Conservation (phyloP, 30 jellyfish, hydroid and myxozoan species). For the Morbakka virulenta region DNA sequence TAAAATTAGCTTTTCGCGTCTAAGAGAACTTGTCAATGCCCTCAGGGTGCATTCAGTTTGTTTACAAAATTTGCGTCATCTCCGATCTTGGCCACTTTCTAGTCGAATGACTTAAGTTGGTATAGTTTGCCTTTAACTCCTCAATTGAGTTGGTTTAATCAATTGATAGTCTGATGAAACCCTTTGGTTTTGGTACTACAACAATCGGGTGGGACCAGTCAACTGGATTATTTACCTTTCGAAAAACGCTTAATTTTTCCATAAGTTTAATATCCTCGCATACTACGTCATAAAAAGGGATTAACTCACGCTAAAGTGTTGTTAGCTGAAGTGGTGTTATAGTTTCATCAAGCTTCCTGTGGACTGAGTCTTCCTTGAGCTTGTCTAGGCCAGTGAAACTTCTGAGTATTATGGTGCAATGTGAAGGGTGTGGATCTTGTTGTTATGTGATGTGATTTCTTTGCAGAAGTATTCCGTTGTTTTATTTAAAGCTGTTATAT, state of each 20-base stretch:
- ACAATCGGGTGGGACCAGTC: constrained; percentile 70
- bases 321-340: constrained; percentile 35
- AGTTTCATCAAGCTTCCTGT: constrained; percentile 5
- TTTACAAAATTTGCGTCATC: constrained; percentile 1
- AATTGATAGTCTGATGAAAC: constrained; percentile 45
- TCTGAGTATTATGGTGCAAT: too few relatives aligned
- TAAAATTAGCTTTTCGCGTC: constrained; percentile 30
- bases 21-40: constrained; percentile 57
- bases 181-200: constrained; percentile 42
- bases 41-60: constrained; percentile 56
- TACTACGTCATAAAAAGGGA: constrained; percentile 29
- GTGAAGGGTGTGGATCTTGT: too few relatives aligned
- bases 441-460: too few relatives aligned
- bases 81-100: background rate
- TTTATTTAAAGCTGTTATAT: too few relatives aligned
- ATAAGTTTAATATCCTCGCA: constrained; percentile 39
- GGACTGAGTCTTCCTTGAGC: too few relatives aligned
- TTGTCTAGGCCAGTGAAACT: too few relatives aligned
- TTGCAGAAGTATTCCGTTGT: too few relatives aligned
- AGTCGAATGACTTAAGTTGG: constrained; percentile 34
- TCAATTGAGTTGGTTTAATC: constrained; percentile 47
- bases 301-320: constrained; percentile 48
- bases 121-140: constrained; percentile 40
- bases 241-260: constrained; percentile 45
- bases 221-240: constrained; percentile 45